Base-by-base conservation (phyloP, 2,888 invertebrate genomes). In the Coenonympha glycerion region DNA sequence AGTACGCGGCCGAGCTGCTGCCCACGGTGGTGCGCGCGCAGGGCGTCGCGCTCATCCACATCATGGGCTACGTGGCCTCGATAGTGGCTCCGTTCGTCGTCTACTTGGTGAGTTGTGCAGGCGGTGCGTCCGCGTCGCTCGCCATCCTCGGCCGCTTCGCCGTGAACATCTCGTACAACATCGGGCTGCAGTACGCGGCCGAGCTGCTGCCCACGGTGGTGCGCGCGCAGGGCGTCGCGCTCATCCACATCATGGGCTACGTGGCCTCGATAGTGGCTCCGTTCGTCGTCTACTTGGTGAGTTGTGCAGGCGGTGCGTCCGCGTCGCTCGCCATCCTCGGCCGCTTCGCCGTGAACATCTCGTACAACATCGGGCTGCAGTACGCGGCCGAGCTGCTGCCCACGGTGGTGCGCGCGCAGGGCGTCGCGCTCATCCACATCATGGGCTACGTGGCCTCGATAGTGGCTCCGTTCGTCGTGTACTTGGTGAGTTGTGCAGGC, bases 111-210 rank as follows among this genome's bases (percentile, higher is more conserved):
- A n/a, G n/a, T n/a, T n/a, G n/a, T n/a, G n/a, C n/a, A n/a, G n/a
- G n/a, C n/a, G n/a, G n/a, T n/a, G n/a, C n/a, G n/a, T n/a, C n/a
- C n/a, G n/a, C n/a, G n/a, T n/a, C n/a, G n/a, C n/a, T n/a, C n/a
- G 95, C 95, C 5, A 94, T 96, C 55, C 83, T 93, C 53, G 95
- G 95, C 3, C 86, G 96, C 13, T 95, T 96, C 61, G 93, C 94
- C 56, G 93, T 96, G 8, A 96, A 95, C 73, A 95, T 95, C 44
- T 93, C 95, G 0, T 96, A 96, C 79, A 96, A 95, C 75, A 95
- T 96, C 57, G 95, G 95, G 0, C 88, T 96, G 1, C 96, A 96
- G 62, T 96, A 95, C 76, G 95, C 95, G 0, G 95, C 96, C 0
- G 96, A 96, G 71, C 76, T 96, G 9, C 72, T 96, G 6, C 96